Evolutionary conservation across 2,888 invertebrate genomes (phyloP).

Genomic region (Euplexia lucipara): DNA sequence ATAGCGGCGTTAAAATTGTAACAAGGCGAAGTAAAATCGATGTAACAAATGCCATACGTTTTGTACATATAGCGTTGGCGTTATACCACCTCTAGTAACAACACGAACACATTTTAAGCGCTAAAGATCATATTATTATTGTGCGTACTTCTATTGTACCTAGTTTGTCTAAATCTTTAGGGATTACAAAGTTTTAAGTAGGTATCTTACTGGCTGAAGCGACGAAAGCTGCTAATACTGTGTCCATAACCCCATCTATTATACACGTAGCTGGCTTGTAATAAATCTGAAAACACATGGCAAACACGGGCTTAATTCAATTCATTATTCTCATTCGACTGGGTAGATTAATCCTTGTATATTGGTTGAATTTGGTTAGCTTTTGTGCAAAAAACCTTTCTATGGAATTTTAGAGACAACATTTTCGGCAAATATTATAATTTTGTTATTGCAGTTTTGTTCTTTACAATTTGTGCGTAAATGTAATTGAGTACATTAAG

Average conservation of each 20-base stretch:
- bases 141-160: not conserved
- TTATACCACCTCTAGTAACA: not conserved
- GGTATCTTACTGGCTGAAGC: slow-evolving; percentile 83
- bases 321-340: slow-evolving; percentile 62
- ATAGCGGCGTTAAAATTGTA: too few species aligned
- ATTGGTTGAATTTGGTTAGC: slow-evolving; percentile 24
- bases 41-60: too few species aligned
- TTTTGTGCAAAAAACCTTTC: not conserved
- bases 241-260: slow-evolving; percentile 88
- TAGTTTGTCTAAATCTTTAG: not conserved
- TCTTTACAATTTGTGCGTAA: not conserved
- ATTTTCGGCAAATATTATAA: too few species aligned
- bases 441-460: not conserved
- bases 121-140: slow-evolving; percentile 4
- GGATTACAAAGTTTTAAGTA: slow-evolving; percentile 14
- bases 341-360: slow-evolving; percentile 41
- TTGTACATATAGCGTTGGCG: too few species aligned
- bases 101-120: slow-evolving; percentile 1
- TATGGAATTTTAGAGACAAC: not conserved
- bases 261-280: slow-evolving; percentile 89
- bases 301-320: slow-evolving; percentile 50
- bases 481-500: not conserved
- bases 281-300: slow-evolving; percentile 79
- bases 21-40: too few species aligned
- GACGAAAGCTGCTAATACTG: slow-evolving; percentile 86